Evolutionary conservation across 2,888 invertebrate genomes (phyloP), one percentile per base, ranked within the genome.

Genomic region (Ophion obscuratus): DNA sequence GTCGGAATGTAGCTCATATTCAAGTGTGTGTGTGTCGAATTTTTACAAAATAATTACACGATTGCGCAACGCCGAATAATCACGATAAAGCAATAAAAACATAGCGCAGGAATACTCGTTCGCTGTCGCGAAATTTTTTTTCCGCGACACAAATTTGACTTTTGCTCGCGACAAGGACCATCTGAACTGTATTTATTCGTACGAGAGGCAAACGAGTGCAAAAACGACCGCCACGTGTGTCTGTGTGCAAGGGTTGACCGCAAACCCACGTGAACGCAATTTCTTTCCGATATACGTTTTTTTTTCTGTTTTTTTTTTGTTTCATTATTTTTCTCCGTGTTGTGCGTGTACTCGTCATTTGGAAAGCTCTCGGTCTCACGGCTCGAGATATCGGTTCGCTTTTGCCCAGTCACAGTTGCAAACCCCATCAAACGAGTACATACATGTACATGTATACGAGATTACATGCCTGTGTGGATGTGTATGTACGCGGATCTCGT

Each of bases 321-420:
- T 53, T 71, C 2, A 9, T 20, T n/a, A n/a, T 61, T 70, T 24
- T 36, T 66, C 36, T 57, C 57, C 47, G 80, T 80, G 66, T 57
- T 73, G 40, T 73, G 73, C 59, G 66, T 81, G 67, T 67, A 81
- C 81, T 74, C 67, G 81, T 81, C 81, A 67, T 74, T 81, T 81
- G 81, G 81, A 81, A 74, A 81, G 81, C 81, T 81, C 81, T 74
- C 47, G 66, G 77, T 82, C 76, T 82, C 71, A 66, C 74, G 67
- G 59, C 74, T 67, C 74, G 31, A 74, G 81, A 74, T 81, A 81
- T 81, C 74, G 80, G 73, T 79, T 79, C 64, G 70, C 61, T 66
- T 74, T 74, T 27, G 80, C 66, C 31, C 80, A 71, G 71, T 81
- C 74, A 17, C 66, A 61, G 71, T 79, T 64, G 62, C 71, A 79